Conservation (phyloP, 2,888 invertebrate genomes). For the Subacronicta megacephala region DNA sequence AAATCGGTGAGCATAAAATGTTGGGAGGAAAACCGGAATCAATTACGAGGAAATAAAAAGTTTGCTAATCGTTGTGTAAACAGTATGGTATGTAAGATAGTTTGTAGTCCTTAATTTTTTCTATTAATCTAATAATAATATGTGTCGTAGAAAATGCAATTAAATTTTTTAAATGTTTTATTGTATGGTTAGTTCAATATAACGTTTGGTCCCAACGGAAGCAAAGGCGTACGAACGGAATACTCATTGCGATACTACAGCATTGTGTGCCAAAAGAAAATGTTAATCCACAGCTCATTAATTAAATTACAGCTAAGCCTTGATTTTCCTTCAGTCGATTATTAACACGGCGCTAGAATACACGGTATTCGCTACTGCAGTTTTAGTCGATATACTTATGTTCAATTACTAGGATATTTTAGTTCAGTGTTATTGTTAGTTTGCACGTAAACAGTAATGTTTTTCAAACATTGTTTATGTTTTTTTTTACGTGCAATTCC, state of each 20-base stretch:
- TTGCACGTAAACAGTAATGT: conserved; percentile 48
- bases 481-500: conserved; percentile 30
- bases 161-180: conserved; percentile 22
- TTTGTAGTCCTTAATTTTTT: no score
- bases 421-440: conserved; percentile 21
- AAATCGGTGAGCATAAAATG: conserved; percentile 26
- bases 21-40: conserved; percentile 29
- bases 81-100: no score
- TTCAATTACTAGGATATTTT: conserved; percentile 15
- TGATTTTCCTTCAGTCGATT: conserved; percentile 85
- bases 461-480: conserved; percentile 40
- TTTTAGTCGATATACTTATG: conserved; percentile 6
- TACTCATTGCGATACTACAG: conserved; percentile 77
- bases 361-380: conserved; percentile 65
- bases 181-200: conserved; percentile 59
- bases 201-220: conserved; percentile 77
- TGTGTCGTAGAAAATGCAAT: conserved; percentile 15
- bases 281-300: conserved; percentile 85
- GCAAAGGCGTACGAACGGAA: conserved; percentile 71
- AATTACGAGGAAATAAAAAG: conserved; percentile 18
- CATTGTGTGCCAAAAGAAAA: conserved; percentile 85
- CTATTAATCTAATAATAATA: no score
- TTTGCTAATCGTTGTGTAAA: conserved; percentile 1
- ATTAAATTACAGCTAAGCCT: conserved; percentile 81
- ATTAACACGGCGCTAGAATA: conserved; percentile 69